Evolutionary conservation across 2,888 invertebrate species (phyloP).

Genomic region (Hydrotaea cyrtoneurina): DNA sequence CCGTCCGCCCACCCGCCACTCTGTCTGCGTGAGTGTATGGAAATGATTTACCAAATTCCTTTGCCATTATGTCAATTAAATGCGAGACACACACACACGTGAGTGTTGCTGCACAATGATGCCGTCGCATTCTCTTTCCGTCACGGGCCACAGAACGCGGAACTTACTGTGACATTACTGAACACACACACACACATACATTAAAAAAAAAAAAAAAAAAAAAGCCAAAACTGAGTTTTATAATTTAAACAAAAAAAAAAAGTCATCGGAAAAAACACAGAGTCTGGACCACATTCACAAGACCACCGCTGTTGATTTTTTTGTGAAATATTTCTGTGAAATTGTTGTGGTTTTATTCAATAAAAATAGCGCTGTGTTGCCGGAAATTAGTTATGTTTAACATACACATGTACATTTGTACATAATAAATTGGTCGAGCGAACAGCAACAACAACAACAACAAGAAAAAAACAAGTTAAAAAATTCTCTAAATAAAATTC

Average conservation of each 20-base stretch:
- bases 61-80: constrained; percentile 27
- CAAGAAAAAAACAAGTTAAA: no score
- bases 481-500: constrained; percentile 37
- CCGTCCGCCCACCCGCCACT: background rate
- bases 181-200: background rate
- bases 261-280: background rate
- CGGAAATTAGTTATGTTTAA: constrained; percentile 46
- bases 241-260: constrained; percentile 60
- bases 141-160: background rate
- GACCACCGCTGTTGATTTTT: constrained; percentile 27
- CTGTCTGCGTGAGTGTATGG: background rate
- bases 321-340: constrained; percentile 41
- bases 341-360: constrained; percentile 55
- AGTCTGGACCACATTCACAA: constrained; percentile 63
- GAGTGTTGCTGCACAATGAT: background rate
- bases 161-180: background rate
- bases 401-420: background rate
- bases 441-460: no score
- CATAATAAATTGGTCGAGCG: constrained; percentile 15
- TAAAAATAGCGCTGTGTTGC: constrained; percentile 43
- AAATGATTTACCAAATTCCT: constrained; percentile 33
- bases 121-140: no score
- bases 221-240: constrained; percentile 7
- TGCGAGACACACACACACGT: background rate
- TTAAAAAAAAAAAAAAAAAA: background rate